phyloP scores from a whole-genome alignment of 2,888 invertebrate species.

The Lamellibrachia columna region DNA sequence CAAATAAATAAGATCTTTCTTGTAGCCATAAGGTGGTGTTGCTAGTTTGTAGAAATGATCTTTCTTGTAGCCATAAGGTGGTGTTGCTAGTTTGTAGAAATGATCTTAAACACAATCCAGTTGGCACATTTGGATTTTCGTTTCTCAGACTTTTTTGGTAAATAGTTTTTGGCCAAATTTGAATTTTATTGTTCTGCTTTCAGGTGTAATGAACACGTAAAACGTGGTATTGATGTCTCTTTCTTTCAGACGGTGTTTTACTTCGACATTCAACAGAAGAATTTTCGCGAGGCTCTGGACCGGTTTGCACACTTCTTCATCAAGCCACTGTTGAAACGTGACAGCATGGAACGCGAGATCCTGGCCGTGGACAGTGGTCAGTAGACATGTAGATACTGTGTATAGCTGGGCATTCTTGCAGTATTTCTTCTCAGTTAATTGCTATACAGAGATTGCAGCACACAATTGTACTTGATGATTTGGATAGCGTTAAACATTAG shows the following conservation, averaged over 20 bases:
- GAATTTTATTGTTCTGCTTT: neutral
- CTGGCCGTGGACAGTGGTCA: slow-evolving; percentile 87
- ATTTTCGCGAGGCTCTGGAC: slow-evolving; percentile 81
- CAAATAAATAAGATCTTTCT: too few relatives aligned
- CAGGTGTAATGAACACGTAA: neutral
- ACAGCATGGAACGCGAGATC: slow-evolving; percentile 85
- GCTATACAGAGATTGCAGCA: too few relatives aligned
- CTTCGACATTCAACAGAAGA: slow-evolving; percentile 85
- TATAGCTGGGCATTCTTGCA: neutral
- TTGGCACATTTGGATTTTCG: too few relatives aligned
- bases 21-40: too few relatives aligned
- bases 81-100: too few relatives aligned
- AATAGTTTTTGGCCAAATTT: neutral
- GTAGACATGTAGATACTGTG: slow-evolving; percentile 30
- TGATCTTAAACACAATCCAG: too few relatives aligned
- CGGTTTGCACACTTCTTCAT: slow-evolving; percentile 90
- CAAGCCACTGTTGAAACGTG: slow-evolving; percentile 83
- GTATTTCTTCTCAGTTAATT: too few relatives aligned
- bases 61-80: too few relatives aligned
- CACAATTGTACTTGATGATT: too few relatives aligned
- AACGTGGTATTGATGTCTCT: neutral
- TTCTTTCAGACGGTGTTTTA: slow-evolving; percentile 78
- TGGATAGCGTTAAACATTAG: too few relatives aligned
- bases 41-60: too few relatives aligned
- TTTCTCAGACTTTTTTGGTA: too few relatives aligned